Base-by-base conservation (phyloP, 1,140 invertebrate genomes). In the Cotesia typhae region DNA sequence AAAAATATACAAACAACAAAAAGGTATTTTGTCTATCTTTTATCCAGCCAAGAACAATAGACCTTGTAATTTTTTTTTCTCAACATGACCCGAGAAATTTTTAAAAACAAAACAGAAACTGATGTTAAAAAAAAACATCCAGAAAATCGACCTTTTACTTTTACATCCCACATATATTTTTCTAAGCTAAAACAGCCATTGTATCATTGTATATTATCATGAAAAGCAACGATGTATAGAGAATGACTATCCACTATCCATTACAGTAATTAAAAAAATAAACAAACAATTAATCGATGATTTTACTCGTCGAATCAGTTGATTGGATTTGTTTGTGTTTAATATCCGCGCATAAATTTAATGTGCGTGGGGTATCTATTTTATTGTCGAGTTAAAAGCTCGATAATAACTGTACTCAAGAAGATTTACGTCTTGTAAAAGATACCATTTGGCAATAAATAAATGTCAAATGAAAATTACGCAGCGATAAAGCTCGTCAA, bases 401-500 rank as follows among this genome's bases (percentile, higher is more conserved):
- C 51, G 51, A 57, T 69, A 67, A 53, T 51, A 55, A 67, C 37
- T 38, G 10, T 35, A 10, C 20, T 28, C 17, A 67, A 36, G n/a
- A 20, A 55, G 35, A 69, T 69, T 69, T 69, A 69, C 37, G 55
- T 12, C 17, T 59, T 41, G 67, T 68, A 20, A 59, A 69, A 69
- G 67, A 55, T 69, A 35, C 14, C 12, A 9, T 52, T 4, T 37
- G 67, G 3, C 67, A 38, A 59, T 69, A 69, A 57, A 69, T 69
- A 57, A 59, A 57, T 37, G 67, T 69, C 67, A 57, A 14, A 7
- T 60, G 14, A 59, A 69, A 69, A 69, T 69, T 69, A 69, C 55
- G 67, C 14, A 36, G 67, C 55, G 67, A 69, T 69, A 69, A 69
- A 57, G 60, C 60, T 35, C 60, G 35, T 14, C 20, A 53, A 57